These are phyloP conservation scores for Drosophila dunni DNA, from an alignment of 1,140 invertebrate genomes.

Conservation along the genomic window DNA sequence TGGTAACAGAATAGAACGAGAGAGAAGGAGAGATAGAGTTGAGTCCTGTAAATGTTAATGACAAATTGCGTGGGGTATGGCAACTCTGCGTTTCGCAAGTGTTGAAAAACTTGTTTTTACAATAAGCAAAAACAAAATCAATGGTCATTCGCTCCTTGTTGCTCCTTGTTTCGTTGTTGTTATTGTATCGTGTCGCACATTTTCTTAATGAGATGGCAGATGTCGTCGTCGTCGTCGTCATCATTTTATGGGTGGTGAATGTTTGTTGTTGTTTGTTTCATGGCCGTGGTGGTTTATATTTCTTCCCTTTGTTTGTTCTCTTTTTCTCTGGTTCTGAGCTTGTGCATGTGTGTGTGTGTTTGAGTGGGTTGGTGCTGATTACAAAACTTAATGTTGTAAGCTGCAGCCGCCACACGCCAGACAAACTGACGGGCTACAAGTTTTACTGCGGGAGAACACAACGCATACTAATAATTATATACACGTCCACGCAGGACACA, in stretches of 20 bases:
- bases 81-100: slow-evolving; percentile 19
- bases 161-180: slow-evolving; percentile 12
- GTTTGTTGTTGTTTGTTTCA: slow-evolving; percentile 31
- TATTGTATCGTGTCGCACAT: slow-evolving; percentile 31
- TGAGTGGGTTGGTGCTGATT: slow-evolving; percentile 58
- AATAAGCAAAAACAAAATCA: slow-evolving; percentile 15
- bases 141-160: slow-evolving; percentile 26
- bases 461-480: slow-evolving; percentile 47
- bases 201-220: slow-evolving; percentile 72
- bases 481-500: slow-evolving; percentile 30
- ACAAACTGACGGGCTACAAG: background rate
- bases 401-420: slow-evolving; percentile 28
- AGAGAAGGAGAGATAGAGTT: background rate
- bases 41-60: slow-evolving; percentile 34
- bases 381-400: slow-evolving; percentile 55
- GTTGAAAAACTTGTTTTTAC: slow-evolving; percentile 63
- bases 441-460: slow-evolving; percentile 14
- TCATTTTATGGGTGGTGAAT: slow-evolving; percentile 70
- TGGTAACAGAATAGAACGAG: slow-evolving; percentile 39
- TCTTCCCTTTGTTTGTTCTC: slow-evolving; percentile 19
- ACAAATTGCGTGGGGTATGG: slow-evolving; percentile 33
- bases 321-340: background rate
- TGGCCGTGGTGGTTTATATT: slow-evolving; percentile 48
- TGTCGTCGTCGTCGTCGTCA: slow-evolving; percentile 51
- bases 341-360: slow-evolving; percentile 12